phyloP scores from a whole-genome alignment of 2,797 vertebrate genomes.

The Myotis findleyi region DNA sequence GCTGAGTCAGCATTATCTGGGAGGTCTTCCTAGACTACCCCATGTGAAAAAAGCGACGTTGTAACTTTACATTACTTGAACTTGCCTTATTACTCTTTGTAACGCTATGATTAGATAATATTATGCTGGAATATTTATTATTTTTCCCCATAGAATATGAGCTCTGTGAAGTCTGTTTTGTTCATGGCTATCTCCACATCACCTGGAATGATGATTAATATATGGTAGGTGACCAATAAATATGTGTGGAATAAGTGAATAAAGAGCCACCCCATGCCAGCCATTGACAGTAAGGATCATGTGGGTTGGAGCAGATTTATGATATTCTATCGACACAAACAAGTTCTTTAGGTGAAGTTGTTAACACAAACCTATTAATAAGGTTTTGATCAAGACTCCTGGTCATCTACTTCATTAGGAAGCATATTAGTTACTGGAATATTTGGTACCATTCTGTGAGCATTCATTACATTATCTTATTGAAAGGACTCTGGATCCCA shows the following conservation, averaged over 20 bases:
- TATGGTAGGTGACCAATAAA: not conserved
- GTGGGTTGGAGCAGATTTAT: not conserved
- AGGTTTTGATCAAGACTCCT: not conserved
- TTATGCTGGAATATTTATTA: not conserved
- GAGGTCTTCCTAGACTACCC: not conserved
- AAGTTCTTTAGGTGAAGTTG: not conserved
- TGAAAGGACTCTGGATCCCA: not conserved
- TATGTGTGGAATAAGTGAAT: not conserved
- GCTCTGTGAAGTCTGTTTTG: not conserved
- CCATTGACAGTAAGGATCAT: not conserved
- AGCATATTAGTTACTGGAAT: not conserved
- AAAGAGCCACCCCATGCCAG: not conserved
- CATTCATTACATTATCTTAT: not conserved
- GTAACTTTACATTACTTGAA: not conserved
- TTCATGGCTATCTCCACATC: not conserved
- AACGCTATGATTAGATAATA: not conserved
- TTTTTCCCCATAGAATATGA: not conserved
- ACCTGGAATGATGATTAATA: not conserved
- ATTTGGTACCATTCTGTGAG: not conserved
- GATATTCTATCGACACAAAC: not conserved
- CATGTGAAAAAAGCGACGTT: not conserved
- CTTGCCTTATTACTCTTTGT: not conserved
- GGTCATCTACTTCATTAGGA: not conserved
- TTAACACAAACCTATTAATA: not conserved
- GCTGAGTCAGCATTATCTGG: not conserved